Conservation (phyloP, 2,797 vertebrate genomes). For the Girardinus metallicus region DNA sequence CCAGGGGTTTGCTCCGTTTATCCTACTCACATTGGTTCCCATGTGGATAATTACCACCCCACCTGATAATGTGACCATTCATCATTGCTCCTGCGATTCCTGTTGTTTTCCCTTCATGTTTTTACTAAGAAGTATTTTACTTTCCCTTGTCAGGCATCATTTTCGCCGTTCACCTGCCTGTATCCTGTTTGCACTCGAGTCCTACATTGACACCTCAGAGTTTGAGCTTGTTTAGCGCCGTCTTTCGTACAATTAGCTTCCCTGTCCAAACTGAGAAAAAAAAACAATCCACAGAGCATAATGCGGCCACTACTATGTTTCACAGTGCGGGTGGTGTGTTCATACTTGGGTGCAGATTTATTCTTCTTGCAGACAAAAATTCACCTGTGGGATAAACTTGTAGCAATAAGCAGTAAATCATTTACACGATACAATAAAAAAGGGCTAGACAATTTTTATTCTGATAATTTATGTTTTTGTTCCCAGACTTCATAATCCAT, state of each 20-base stretch:
- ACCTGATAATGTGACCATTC: not conserved
- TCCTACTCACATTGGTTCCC: conserved; percentile 1
- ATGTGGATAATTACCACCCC: not conserved
- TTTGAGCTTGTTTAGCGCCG: not conserved
- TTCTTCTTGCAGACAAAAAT: not conserved
- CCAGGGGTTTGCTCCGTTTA: not conserved
- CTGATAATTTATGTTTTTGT: too few species aligned
- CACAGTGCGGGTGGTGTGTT: not conserved
- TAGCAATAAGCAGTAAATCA: too few species aligned
- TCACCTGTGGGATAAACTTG: not conserved
- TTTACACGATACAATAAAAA: too few species aligned
- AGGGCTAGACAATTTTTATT: too few species aligned
- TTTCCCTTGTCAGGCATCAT: not conserved
- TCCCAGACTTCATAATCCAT: too few species aligned
- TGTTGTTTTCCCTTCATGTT: not conserved
- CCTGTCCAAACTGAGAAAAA: not conserved
- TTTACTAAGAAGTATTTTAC: not conserved
- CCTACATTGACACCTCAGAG: not conserved
- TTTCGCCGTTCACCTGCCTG: not conserved
- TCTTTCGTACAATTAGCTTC: not conserved
- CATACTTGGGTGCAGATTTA: not conserved
- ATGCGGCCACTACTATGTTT: not conserved
- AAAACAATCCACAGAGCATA: not conserved
- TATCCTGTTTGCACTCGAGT: not conserved
- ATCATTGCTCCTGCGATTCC: not conserved